Evolutionary conservation across 2,888 invertebrate genomes (phyloP).

Genomic region (Acleris literana): DNA sequence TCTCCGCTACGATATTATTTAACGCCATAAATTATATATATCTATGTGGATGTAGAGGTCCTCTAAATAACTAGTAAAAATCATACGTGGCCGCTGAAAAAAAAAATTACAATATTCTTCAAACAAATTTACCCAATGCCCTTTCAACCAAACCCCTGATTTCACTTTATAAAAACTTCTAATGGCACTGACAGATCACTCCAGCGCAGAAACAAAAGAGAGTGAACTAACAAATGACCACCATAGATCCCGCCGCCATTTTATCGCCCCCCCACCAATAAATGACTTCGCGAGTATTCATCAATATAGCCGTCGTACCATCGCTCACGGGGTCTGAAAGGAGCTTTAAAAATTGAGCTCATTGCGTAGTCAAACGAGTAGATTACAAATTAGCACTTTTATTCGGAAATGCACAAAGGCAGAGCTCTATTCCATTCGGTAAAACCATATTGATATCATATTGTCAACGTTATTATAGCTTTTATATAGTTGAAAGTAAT

Average conservation of each 20-base stretch:
- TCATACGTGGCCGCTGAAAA: no score
- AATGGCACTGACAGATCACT: neutral
- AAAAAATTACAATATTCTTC: no score
- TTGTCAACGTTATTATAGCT: no score
- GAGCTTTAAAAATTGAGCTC: slow-evolving; percentile 23
- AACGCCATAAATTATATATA: no score
- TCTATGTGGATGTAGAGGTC: no score
- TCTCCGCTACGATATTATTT: no score
- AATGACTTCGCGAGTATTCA: slow-evolving; percentile 28
- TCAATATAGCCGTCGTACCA: slow-evolving; percentile 16
- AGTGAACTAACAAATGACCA: slow-evolving; percentile 30
- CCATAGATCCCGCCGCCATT: slow-evolving; percentile 26
- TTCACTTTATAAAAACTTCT: slow-evolving; percentile 1
- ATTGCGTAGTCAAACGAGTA: slow-evolving; percentile 3
- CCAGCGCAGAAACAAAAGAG: slow-evolving; percentile 30
- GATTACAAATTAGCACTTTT: no score
- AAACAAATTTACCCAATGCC: no score
- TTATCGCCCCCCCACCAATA: slow-evolving; percentile 12
- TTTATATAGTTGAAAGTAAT: neutral
- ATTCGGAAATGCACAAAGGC: no score
- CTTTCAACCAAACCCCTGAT: neutral
- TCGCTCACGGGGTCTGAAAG: slow-evolving; percentile 15
- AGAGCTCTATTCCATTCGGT: no score
- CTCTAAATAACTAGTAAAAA: no score
- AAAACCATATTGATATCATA: neutral